Evolutionary conservation across 2,113 vertebrate species (phyloP).

Genomic region (Apaloderma vittatum): DNA sequence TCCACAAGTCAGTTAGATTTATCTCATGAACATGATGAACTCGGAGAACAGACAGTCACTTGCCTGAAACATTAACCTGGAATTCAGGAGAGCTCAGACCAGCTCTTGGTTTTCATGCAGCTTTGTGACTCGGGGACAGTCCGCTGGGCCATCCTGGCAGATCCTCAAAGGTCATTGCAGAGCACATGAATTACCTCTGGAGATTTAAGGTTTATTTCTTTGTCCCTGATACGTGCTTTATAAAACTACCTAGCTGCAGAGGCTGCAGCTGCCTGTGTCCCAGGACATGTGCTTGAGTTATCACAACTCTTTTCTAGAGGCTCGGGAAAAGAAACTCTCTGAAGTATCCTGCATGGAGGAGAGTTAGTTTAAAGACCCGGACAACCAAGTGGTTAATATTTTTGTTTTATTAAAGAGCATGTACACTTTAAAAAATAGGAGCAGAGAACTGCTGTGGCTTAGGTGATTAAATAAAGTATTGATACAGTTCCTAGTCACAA

Average conservation of each 20-base stretch:
- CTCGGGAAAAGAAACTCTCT: not conserved
- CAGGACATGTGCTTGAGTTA: not conserved
- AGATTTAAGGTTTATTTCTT: not conserved
- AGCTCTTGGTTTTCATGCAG: not conserved
- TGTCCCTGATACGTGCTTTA: not conserved
- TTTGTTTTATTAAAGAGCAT: not conserved
- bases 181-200: not conserved
- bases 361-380: not conserved
- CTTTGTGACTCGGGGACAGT: not conserved
- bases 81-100: rapidly evolving
- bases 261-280: not conserved
- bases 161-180: not conserved
- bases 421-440: not conserved
- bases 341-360: not conserved
- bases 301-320: not conserved
- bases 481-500: not conserved
- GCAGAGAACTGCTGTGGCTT: not conserved
- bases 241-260: not conserved
- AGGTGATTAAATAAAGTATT: not conserved
- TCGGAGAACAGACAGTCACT: not conserved
- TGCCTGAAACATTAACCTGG: not conserved
- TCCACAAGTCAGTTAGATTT: not conserved
- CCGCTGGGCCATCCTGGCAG: not conserved
- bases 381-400: not conserved
- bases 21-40: not conserved